Conservation (phyloP, 2,113 vertebrate genomes). For the Terrapene triunguis region DNA sequence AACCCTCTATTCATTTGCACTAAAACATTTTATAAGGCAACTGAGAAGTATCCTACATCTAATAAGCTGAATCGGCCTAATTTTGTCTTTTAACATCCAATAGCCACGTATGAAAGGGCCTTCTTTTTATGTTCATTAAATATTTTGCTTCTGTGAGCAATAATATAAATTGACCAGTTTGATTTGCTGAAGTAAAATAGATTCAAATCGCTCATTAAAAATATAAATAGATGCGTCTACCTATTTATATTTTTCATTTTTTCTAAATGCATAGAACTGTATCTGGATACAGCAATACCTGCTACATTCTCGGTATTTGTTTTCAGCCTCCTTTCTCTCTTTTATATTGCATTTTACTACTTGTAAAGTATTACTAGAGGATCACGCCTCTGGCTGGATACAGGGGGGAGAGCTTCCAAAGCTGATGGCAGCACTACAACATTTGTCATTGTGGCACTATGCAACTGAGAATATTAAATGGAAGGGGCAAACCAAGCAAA, state of each 20-base stretch:
- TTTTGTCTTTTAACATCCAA: slow-evolving; percentile 42
- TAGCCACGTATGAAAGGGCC: not conserved
- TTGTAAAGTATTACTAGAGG: not conserved
- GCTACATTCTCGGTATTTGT: not conserved
- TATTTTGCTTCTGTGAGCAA: slow-evolving; percentile 39
- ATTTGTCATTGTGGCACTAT: not conserved
- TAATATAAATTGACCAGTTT: not conserved
- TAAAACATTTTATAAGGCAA: not conserved
- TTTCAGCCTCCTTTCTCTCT: not conserved
- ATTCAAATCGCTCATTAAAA: not conserved
- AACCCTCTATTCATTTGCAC: accelerated
- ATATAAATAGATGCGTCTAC: not conserved
- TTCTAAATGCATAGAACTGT: not conserved
- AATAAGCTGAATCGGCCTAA: not conserved
- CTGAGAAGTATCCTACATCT: not conserved
- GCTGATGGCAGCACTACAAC: not conserved
- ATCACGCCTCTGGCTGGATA: not conserved
- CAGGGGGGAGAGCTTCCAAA: not conserved
- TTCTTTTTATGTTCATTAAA: not conserved
- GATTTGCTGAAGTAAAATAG: not conserved
- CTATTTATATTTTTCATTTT: not conserved
- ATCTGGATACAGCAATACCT: accelerated
- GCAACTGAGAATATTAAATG: not conserved
- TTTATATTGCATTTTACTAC: not conserved
- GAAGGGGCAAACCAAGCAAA: not conserved